Evolutionary conservation across 2,888 invertebrate genomes (phyloP), one percentile per base, ranked within the genome.

Genomic region (Griposia aprilina): DNA sequence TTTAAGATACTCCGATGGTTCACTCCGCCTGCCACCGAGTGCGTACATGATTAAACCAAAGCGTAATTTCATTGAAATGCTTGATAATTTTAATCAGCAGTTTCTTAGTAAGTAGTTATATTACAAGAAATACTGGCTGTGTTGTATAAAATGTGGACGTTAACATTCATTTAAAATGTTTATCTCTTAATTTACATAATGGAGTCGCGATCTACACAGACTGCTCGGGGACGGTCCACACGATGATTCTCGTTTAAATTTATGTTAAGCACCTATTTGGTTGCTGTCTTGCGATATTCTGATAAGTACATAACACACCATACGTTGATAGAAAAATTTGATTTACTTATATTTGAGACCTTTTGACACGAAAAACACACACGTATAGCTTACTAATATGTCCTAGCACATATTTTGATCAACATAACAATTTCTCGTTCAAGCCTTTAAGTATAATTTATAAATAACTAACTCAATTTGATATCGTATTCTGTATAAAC

Each of bases 181-280:
- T 96, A 96, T 96, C 92, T 95, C 92, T 91, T 90, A 87, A 96
- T 96, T 96, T 95, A 92, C 96, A 96, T 96, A 96, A 94, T 93
- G 93, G 90, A 92, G 90, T 91, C 92, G 86, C 87, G 87, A 78
- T 88, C 89, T 78, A 88, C 90, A 88, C 94, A 96, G 96, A 95
- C 95, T 92, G 95, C 94, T 94, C 92, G 95, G 95, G 93, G 94
- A 95, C 95, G 90, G 65, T 77, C 79, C 86, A 78, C 77, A 88
- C 86, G 90, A 90, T 85, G 87, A 91, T 90, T 91, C 90, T 88
- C 85, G 85, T 90, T 88, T 87, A 82, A 89, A 92, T 91, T 91
- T 91, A 91, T 90, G 87, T 89, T 84, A 88, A 89, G 82, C 85
- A 88, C 83, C 86, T 84, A 90, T 89, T 89, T 85, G 80, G 83